Evolutionary conservation across 2,888 invertebrate species (phyloP).

Genomic region (Netelia virgata): DNA sequence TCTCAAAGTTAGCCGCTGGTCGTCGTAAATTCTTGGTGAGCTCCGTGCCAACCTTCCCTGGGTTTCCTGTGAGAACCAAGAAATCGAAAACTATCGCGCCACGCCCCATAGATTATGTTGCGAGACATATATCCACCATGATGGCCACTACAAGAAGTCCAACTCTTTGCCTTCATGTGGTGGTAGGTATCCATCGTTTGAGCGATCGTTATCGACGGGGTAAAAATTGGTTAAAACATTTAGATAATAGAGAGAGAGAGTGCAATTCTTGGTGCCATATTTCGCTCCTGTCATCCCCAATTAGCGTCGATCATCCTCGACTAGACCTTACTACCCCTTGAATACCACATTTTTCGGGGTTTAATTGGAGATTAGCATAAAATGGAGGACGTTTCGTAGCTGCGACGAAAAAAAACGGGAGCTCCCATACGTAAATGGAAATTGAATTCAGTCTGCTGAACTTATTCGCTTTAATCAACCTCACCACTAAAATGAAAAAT

Average conservation of each 20-base stretch:
- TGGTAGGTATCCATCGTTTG: not conserved
- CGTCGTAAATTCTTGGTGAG: constrained; percentile 74
- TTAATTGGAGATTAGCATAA: not conserved
- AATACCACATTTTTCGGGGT: not conserved
- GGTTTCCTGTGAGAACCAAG: constrained; percentile 72
- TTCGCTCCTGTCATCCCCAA: not conserved
- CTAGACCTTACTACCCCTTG: not conserved
- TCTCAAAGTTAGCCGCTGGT: constrained; percentile 73
- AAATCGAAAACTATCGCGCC: constrained; percentile 82
- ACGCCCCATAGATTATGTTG: constrained; percentile 81
- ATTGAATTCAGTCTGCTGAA: constrained; percentile 6
- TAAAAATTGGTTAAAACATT: constrained; percentile 18
- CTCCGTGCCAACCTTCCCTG: constrained; percentile 12
- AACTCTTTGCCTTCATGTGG: not conserved
- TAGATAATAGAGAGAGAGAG: no score
- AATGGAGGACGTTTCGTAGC: not conserved
- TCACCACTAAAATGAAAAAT: constrained; percentile 53
- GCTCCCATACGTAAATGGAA: constrained; percentile 20
- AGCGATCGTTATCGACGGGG: constrained; percentile 21
- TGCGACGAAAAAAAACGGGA: not conserved
- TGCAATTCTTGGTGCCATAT: not conserved
- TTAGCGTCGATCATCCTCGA: not conserved
- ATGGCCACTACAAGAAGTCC: not conserved
- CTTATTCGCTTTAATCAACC: constrained; percentile 61
- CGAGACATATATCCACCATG: constrained; percentile 71